Percentiles rank a stretch among this genome's conserved stretches.
Conservation (phyloP, 2,888 invertebrate species). For the Drosophila conformis region DNA sequence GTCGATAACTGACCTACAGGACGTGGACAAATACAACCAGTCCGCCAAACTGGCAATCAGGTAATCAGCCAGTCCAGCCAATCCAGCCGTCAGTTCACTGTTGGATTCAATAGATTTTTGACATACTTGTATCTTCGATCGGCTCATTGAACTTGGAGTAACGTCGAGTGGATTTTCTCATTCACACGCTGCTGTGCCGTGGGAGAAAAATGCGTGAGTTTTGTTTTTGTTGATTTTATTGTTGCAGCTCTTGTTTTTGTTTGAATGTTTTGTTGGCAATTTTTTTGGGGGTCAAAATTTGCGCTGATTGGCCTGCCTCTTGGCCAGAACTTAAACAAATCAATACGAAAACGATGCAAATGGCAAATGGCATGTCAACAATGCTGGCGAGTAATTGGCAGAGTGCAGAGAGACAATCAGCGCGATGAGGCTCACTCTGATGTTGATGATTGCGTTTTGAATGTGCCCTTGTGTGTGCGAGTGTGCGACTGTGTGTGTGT, state of each 20-base stretch:
- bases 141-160: slow-evolving; percentile 33
- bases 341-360: slow-evolving; percentile 80
- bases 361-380: slow-evolving; percentile 77
- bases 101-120: slow-evolving; percentile 71
- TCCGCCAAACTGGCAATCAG: slow-evolving; percentile 23
- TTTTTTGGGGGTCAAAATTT: slow-evolving; percentile 47
- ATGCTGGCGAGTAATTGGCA: slow-evolving; percentile 79
- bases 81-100: slow-evolving; percentile 14
- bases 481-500: slow-evolving; percentile 5
- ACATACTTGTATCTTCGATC: slow-evolving; percentile 54
- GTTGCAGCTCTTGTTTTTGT: background rate
- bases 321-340: slow-evolving; percentile 70
- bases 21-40: slow-evolving; percentile 11
- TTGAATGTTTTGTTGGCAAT: slow-evolving; percentile 22
- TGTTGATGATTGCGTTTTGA: slow-evolving; percentile 73
- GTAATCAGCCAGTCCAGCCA: slow-evolving; percentile 26
- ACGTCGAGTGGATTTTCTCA: slow-evolving; percentile 40
- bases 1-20: slow-evolving; percentile 75
- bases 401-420: slow-evolving; percentile 47
- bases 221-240: slow-evolving; percentile 10
- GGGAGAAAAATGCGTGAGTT: slow-evolving; percentile 74
- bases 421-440: slow-evolving; percentile 64
- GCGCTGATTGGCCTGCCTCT: slow-evolving; percentile 48
- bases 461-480: slow-evolving; percentile 6
- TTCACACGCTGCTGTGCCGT: slow-evolving; percentile 75